phyloP scores from a whole-genome alignment of 2,888 invertebrate genomes.

The Mellilla xanthometata region DNA sequence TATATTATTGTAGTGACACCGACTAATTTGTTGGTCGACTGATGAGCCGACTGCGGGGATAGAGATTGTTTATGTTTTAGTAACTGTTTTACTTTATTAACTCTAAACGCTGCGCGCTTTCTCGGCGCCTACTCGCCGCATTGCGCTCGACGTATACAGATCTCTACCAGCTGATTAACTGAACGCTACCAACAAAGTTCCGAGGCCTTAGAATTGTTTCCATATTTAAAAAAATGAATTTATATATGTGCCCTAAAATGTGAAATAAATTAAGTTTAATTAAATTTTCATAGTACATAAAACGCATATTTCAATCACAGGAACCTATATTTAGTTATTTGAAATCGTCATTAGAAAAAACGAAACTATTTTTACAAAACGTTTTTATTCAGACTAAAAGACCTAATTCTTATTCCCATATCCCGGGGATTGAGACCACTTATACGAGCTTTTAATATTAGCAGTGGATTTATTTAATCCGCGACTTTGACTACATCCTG shows the following conservation, averaged over 20 bases:
- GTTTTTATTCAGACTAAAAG: too few species aligned
- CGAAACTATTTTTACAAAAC: too few species aligned
- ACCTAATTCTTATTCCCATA: conserved; percentile 19
- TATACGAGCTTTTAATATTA: conserved; percentile 64
- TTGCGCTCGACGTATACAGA: conserved; percentile 14
- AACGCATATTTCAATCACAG: too few species aligned
- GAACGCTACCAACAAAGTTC: not conserved
- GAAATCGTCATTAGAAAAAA: too few species aligned
- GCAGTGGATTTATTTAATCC: conserved; percentile 68
- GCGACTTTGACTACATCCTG: conserved; percentile 37
- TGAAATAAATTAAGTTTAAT: too few species aligned
- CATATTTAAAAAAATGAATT: too few species aligned
- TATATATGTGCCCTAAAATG: too few species aligned
- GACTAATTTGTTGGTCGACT: conserved; percentile 80
- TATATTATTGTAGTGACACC: conserved; percentile 82
- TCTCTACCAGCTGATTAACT: conserved; percentile 9
- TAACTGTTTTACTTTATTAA: conserved; percentile 61
- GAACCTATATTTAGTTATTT: too few species aligned
- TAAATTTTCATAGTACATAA: too few species aligned
- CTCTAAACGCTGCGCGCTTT: conserved; percentile 37
- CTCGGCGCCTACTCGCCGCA: conserved; percentile 16
- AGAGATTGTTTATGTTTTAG: conserved; percentile 67
- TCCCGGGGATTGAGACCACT: conserved; percentile 44
- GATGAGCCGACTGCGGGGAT: conserved; percentile 73
- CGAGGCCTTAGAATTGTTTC: too few species aligned